A percentile compares a stretch with the other conserved stretches of the same genome.
phyloP scores from a whole-genome alignment of 92 coral and sea anemone species.

The Metridium senile region DNA sequence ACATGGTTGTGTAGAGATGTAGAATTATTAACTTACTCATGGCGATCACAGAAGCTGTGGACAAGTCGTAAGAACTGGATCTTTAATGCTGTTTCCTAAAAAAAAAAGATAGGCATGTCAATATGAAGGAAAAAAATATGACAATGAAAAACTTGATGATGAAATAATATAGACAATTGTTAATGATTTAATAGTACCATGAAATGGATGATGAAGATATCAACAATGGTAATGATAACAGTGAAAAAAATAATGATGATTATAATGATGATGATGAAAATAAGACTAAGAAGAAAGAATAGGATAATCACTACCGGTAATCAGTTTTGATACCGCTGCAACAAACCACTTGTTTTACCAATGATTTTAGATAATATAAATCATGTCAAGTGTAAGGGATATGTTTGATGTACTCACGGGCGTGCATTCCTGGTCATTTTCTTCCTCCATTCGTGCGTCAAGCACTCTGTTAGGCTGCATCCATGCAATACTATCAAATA shows the following conservation, averaged over 20 bases:
- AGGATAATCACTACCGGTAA: too few relatives aligned
- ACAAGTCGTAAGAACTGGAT: constrained; percentile 93
- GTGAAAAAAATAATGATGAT: too few relatives aligned
- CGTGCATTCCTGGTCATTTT: constrained; percentile 74
- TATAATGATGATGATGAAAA: too few relatives aligned
- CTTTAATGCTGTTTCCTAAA: constrained; percentile 89
- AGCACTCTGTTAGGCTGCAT: constrained; percentile 41
- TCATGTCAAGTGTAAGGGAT: too few relatives aligned
- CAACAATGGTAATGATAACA: too few relatives aligned
- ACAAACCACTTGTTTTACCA: too few relatives aligned
- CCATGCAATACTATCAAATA: constrained; percentile 91
- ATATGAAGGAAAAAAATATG: background rate
- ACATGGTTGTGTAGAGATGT: background rate
- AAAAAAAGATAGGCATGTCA: background rate
- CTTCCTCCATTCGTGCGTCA: constrained; percentile 38
- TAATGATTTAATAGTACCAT: too few relatives aligned
- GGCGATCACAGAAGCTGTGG: constrained; percentile 98
- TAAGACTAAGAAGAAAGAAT: too few relatives aligned
- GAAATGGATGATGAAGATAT: too few relatives aligned
- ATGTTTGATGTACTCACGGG: constrained; percentile 66
- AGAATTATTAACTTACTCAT: constrained; percentile 75
- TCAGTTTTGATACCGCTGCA: too few relatives aligned
- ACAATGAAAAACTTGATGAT: background rate
- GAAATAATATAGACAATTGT: too few relatives aligned
- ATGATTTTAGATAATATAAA: too few relatives aligned